Conservation (phyloP, 2,113 vertebrate genomes). For the Otocyon megalotis region DNA sequence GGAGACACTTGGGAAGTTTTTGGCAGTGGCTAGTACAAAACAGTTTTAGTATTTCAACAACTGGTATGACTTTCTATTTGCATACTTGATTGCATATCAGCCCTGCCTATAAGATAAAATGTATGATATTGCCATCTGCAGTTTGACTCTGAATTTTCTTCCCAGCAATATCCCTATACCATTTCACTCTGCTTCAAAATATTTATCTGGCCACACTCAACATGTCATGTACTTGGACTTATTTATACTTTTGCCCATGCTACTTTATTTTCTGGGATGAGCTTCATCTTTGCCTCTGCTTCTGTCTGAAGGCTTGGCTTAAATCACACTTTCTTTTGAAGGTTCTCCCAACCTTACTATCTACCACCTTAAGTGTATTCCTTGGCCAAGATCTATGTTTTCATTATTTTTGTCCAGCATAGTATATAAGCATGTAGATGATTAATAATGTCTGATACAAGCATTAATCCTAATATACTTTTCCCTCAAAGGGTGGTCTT, state of each 20-base stretch:
- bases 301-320: neutral
- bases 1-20: neutral
- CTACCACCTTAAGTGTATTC: neutral
- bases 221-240: neutral
- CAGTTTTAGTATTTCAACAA: neutral
- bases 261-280: neutral
- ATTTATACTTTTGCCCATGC: neutral
- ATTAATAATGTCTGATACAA: neutral
- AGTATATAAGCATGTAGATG: neutral
- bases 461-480: neutral
- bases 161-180: neutral
- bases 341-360: neutral
- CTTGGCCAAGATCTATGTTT: neutral
- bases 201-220: neutral
- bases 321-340: neutral
- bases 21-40: neutral
- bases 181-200: neutral
- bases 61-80: neutral
- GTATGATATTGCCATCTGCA: neutral
- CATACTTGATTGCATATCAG: neutral
- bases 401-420: neutral
- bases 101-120: neutral
- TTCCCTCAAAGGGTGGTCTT: constrained; percentile 90
- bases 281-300: constrained; percentile 3
- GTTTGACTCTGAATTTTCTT: neutral